Evolutionary conservation across 2,888 invertebrate genomes (phyloP).

Genomic region (Chaitophorus viminalis): DNA sequence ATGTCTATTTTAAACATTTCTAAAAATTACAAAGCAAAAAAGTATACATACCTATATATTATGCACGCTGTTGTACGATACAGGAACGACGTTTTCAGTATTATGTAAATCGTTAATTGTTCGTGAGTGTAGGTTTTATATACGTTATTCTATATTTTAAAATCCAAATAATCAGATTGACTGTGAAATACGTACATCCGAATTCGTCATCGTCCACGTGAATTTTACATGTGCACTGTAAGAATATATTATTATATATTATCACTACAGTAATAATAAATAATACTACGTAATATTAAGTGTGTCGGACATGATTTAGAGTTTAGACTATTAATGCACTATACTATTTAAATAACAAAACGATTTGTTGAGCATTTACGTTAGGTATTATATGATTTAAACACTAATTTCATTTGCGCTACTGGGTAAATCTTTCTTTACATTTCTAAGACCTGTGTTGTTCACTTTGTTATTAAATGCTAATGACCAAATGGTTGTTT

Average conservation of each 20-base stretch:
- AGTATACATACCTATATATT: no score
- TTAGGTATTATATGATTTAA: constrained; percentile 7
- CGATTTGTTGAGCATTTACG: constrained; percentile 8
- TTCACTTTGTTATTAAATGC: constrained; percentile 25
- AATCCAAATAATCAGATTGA: constrained; percentile 10
- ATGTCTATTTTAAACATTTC: no score
- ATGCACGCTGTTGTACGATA: neutral
- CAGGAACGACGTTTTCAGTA: neutral
- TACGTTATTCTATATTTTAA: neutral
- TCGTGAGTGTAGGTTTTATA: neutral
- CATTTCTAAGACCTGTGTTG: constrained; percentile 14
- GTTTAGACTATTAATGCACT: neutral
- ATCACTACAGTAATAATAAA: no score
- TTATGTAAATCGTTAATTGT: neutral
- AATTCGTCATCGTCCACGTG: neutral
- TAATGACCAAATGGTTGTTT: constrained; percentile 38
- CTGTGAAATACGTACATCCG: neutral
- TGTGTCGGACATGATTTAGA: neutral
- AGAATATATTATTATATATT: neutral
- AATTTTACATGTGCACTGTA: neutral
- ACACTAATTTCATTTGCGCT: constrained; percentile 11
- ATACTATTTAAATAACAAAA: constrained; percentile 8
- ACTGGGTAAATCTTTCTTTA: constrained; percentile 7
- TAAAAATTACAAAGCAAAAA: no score
- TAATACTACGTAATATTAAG: neutral